Evolutionary conservation across 2,113 vertebrate species (phyloP), one percentile per base, ranked within the genome.

Genomic region (Hemibagrus wyckioides): DNA sequence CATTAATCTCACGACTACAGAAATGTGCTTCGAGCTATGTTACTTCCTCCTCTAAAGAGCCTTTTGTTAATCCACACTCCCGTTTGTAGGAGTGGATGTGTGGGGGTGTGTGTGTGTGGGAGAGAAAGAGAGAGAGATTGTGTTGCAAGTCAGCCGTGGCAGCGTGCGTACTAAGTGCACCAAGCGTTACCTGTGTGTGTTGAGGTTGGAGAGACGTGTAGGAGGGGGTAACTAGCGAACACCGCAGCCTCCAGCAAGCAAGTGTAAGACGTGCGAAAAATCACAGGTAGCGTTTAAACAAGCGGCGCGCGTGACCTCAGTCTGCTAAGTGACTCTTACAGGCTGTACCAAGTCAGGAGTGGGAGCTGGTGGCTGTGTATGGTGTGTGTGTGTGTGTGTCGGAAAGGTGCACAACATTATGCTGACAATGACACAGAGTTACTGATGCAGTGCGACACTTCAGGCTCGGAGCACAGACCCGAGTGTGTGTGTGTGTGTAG

Each of bases 371-470:
- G 82, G 23, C 39, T 6, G 28, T 21, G n/a, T 41, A 23, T 41
- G 2, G 44, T 11, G 28, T 19, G 23, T 39, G 30, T n/a, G 11
- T 73, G 30, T 89, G 65, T 19, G 69, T 63, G 36, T 83, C 85
- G 48, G 77, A 41, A 69, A 56, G 84, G 65, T 71, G 83, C 85
- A 61, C 52, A 57, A 88, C 86, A 83, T 87, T 75, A 10, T 36
- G 39, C 83, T 82, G 88, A 89, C 88, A 85, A 77, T 88, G 82
- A 83, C 88, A 81, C 54, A 59, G 71, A 89, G 90, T 91, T 86
- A 71, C 91, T 89, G 92, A 94, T 92, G 86, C 59, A 36, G 57
- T 39, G n/a, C 88, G 92, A 93, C 92, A 91, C 85, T 83, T 80
- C 65, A 87, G 91, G 67, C 76, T 82, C 65, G 23, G 36, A 61